phyloP scores from a whole-genome alignment of 1,140 invertebrate genomes.

The Papilio polytes region DNA sequence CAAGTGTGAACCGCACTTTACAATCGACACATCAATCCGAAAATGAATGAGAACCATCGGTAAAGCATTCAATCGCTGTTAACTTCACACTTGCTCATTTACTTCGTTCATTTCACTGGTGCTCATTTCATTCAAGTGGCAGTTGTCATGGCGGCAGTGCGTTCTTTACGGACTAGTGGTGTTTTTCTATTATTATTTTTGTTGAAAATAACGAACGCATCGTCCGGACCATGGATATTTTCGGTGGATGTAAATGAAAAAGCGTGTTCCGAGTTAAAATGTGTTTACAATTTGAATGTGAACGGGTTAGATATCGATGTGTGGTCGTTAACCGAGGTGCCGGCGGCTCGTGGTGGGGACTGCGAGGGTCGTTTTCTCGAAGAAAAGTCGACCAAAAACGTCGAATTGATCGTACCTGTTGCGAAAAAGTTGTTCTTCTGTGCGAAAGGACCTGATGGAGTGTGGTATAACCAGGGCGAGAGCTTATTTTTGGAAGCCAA shows the following conservation, averaged over 20 bases:
- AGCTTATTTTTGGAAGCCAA: slow-evolving; percentile 62
- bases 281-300: slow-evolving; percentile 70
- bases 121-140: slow-evolving; percentile 48
- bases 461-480: slow-evolving; percentile 63
- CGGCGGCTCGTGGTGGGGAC: slow-evolving; percentile 45
- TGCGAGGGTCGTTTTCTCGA: slow-evolving; percentile 48
- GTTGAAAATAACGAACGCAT: slow-evolving; percentile 60
- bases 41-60: background rate
- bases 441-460: slow-evolving; percentile 57
- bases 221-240: slow-evolving; percentile 68
- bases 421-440: slow-evolving; percentile 64
- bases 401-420: slow-evolving; percentile 48
- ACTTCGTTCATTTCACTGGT: background rate
- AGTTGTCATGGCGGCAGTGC: slow-evolving; percentile 58
- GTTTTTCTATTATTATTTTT: slow-evolving; percentile 73
- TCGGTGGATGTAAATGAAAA: slow-evolving; percentile 56
- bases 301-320: slow-evolving; percentile 53
- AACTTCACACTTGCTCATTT: slow-evolving; percentile 17
- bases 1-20: background rate
- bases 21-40: background rate
- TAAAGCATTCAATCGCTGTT: background rate
- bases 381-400: slow-evolving; percentile 38
- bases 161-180: slow-evolving; percentile 70
- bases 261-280: slow-evolving; percentile 57
- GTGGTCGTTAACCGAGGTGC: slow-evolving; percentile 67